phyloP scores from a whole-genome alignment of 2,888 invertebrate genomes.

The Lasioglossum calceatum region DNA sequence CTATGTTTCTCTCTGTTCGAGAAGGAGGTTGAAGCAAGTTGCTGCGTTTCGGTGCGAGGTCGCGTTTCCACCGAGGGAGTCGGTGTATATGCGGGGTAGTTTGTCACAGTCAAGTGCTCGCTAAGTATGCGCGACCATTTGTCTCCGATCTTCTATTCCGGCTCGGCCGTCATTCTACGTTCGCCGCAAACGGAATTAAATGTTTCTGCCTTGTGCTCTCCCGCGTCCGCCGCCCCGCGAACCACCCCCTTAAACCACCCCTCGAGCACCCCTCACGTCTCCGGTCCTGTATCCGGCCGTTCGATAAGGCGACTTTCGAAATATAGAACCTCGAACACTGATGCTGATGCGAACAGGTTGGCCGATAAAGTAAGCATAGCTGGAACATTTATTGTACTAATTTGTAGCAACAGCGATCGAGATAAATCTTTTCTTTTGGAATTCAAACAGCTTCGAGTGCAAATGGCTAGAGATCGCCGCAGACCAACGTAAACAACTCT shows the following conservation, averaged over 20 bases:
- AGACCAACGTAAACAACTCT: too few species aligned
- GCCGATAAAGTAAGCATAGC: too few species aligned
- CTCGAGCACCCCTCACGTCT: not conserved
- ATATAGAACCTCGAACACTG: not conserved
- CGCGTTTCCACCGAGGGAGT: slow-evolving; percentile 32
- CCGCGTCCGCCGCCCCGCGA: not conserved
- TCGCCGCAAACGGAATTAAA: slow-evolving; percentile 73
- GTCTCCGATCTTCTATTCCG: slow-evolving; percentile 78
- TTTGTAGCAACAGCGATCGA: too few species aligned
- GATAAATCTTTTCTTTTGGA: too few species aligned
- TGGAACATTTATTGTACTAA: too few species aligned
- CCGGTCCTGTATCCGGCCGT: not conserved
- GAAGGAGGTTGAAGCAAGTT: slow-evolving; percentile 12
- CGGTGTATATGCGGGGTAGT: slow-evolving; percentile 71
- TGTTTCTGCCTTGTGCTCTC: slow-evolving; percentile 53
- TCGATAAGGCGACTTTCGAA: not conserved
- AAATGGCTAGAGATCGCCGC: too few species aligned
- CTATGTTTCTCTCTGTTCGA: not conserved
- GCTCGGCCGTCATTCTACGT: slow-evolving; percentile 72
- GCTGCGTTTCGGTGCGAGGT: slow-evolving; percentile 28
- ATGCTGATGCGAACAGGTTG: not conserved
- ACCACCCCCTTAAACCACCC: not conserved
- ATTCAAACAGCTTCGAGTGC: too few species aligned
- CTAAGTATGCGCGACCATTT: slow-evolving; percentile 83
- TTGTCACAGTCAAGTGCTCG: slow-evolving; percentile 82